phyloP scores from a whole-genome alignment of 2,113 vertebrate species.

The Menura novaehollandiae region DNA sequence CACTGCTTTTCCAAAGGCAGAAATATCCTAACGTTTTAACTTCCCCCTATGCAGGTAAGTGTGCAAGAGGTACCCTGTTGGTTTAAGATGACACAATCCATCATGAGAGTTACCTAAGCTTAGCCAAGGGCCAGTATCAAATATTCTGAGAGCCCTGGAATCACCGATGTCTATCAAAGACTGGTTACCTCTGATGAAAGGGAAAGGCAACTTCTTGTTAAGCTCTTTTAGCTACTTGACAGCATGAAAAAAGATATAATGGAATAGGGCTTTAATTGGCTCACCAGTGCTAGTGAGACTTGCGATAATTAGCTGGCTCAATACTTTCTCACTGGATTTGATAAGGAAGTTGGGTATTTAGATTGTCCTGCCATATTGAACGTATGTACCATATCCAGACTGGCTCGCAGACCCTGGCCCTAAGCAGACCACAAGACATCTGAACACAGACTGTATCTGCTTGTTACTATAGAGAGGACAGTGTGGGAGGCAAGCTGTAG shows the following conservation, averaged over 20 bases:
- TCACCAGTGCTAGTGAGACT: background rate
- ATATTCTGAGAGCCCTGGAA: background rate
- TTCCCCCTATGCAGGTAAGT: background rate
- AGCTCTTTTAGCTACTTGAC: background rate
- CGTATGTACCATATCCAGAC: background rate
- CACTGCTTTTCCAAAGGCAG: background rate
- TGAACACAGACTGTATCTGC: background rate
- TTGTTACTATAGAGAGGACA: conserved; percentile 42
- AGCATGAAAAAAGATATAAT: background rate
- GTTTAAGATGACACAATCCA: background rate
- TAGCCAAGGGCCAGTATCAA: background rate
- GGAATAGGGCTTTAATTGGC: background rate
- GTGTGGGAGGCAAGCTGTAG: conserved; percentile 34
- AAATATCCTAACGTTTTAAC: background rate
- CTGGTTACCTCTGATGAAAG: background rate
- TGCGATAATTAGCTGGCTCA: background rate
- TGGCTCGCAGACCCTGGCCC: background rate
- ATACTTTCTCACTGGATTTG: background rate
- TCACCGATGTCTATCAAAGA: background rate
- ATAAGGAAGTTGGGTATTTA: background rate
- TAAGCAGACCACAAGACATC: background rate
- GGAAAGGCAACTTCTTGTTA: background rate
- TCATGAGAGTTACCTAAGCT: background rate
- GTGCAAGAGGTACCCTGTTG: background rate
- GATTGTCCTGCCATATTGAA: background rate